Percentiles rank a stretch among this genome's conserved stretches.
Conservation (phyloP, 1,140 invertebrate genomes). For the Ostrea denselamellosa region DNA sequence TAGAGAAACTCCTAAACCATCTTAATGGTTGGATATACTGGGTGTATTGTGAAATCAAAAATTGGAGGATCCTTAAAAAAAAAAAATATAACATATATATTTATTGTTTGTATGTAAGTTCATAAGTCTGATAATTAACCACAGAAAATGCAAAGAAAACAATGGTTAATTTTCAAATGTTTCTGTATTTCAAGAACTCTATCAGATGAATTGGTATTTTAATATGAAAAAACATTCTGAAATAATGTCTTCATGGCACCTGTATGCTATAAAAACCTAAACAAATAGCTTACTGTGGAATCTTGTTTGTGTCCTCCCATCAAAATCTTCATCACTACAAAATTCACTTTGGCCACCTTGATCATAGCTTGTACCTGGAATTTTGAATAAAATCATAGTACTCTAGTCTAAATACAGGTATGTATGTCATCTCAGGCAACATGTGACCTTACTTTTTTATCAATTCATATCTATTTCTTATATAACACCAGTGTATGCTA, state of each 20-base stretch:
- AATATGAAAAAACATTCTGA: too few relatives aligned
- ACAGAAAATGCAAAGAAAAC: too few relatives aligned
- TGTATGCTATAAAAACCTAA: background rate
- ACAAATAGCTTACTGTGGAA: slow-evolving; percentile 79
- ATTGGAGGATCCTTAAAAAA: slow-evolving; percentile 86
- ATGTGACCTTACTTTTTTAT: too few relatives aligned
- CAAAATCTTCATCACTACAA: slow-evolving; percentile 94
- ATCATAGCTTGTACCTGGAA: slow-evolving; percentile 89
- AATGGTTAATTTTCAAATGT: too few relatives aligned
- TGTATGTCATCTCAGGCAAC: too few relatives aligned
- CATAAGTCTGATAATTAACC: too few relatives aligned
- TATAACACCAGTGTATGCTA: too few relatives aligned
- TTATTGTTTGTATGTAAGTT: background rate
- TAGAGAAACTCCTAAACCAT: slow-evolving; percentile 41
- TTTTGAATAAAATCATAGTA: slow-evolving; percentile 51
- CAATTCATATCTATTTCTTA: too few relatives aligned
- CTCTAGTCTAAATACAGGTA: too few relatives aligned
- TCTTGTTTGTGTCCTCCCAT: slow-evolving; percentile 94
- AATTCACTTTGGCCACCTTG: slow-evolving; percentile 95
- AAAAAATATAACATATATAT: slow-evolving; percentile 34
- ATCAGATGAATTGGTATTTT: too few relatives aligned
- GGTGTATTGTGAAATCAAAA: slow-evolving; percentile 93
- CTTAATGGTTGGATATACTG: slow-evolving; percentile 93
- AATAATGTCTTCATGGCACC: background rate
- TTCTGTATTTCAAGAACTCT: too few relatives aligned